Evolutionary conservation across 2,797 vertebrate species (phyloP).

Genomic region (Enteromius radiatus): DNA sequence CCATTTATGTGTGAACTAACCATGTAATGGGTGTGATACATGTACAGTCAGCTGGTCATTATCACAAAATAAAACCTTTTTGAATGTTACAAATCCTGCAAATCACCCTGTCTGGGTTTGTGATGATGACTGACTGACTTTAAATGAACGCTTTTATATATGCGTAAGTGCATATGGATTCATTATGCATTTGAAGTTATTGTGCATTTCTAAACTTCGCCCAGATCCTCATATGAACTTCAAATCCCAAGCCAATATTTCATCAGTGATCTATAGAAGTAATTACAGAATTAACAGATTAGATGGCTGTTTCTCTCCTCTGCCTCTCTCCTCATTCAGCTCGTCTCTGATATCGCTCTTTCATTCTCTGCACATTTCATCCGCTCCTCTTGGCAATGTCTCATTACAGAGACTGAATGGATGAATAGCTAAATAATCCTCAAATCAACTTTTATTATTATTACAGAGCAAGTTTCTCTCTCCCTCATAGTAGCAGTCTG

Average conservation of each 20-base stretch:
- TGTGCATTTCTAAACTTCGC: constrained; percentile 8
- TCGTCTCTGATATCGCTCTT: neutral
- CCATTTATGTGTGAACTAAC: too few relatives aligned
- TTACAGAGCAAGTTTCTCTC: constrained; percentile 17
- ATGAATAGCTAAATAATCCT: constrained; percentile 43
- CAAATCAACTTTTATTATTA: constrained; percentile 37
- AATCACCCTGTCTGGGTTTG: neutral
- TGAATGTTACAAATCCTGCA: too few relatives aligned
- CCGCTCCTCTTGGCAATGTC: neutral
- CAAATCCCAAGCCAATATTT: neutral
- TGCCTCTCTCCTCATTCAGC: constrained; percentile 1
- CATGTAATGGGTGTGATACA: too few relatives aligned
- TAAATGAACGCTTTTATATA: neutral
- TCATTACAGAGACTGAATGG: constrained; percentile 24
- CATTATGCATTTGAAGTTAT: neutral
- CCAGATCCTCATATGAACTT: constrained; percentile 6
- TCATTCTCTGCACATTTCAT: constrained; percentile 13
- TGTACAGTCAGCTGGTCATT: too few relatives aligned
- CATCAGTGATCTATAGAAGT: constrained; percentile 47
- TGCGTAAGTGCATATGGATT: neutral
- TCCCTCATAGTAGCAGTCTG: neutral
- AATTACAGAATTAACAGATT: constrained; percentile 56
- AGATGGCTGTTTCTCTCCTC: constrained; percentile 23
- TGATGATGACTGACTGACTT: neutral
- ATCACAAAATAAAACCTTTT: too few relatives aligned